These are phyloP conservation scores for Hydrochoerus hydrochaeris DNA, from an alignment of 2,113 vertebrate species.

Conservation along the genomic window DNA sequence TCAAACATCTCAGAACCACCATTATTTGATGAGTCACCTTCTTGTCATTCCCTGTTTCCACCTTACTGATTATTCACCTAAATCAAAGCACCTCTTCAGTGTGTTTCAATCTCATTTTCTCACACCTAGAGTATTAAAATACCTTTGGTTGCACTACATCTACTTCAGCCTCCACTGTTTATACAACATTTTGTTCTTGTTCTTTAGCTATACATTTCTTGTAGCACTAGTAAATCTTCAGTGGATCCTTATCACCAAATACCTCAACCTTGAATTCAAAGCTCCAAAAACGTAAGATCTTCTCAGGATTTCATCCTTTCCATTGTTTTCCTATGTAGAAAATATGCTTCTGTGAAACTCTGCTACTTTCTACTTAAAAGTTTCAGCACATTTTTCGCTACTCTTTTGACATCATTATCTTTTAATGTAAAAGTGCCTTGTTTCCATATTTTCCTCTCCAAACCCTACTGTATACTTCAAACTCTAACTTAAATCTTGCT, in stretches of 20 bases:
- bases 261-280: neutral
- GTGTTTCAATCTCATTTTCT: neutral
- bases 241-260: neutral
- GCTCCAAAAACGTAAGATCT: neutral
- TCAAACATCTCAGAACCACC: neutral
- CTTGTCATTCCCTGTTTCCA: rapidly evolving
- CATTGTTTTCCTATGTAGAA: neutral
- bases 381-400: neutral
- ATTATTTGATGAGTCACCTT: neutral
- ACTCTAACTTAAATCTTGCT: conserved; percentile 36
- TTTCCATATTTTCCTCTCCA: neutral
- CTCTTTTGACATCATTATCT: conserved; percentile 50
- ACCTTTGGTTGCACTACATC: neutral
- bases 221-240: neutral
- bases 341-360: neutral
- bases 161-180: neutral
- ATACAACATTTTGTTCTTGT: neutral
- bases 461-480: conserved; percentile 42
- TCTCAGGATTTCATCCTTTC: neutral
- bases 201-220: neutral
- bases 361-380: neutral
- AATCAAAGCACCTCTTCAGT: rapidly evolving
- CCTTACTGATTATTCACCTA: rapidly evolving
- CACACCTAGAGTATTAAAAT: neutral
- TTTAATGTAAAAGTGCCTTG: conserved; percentile 15